Evolutionary conservation across 1,140 invertebrate species (phyloP), one percentile per base, ranked within the genome.

Genomic region (Ganaspis sp.): DNA sequence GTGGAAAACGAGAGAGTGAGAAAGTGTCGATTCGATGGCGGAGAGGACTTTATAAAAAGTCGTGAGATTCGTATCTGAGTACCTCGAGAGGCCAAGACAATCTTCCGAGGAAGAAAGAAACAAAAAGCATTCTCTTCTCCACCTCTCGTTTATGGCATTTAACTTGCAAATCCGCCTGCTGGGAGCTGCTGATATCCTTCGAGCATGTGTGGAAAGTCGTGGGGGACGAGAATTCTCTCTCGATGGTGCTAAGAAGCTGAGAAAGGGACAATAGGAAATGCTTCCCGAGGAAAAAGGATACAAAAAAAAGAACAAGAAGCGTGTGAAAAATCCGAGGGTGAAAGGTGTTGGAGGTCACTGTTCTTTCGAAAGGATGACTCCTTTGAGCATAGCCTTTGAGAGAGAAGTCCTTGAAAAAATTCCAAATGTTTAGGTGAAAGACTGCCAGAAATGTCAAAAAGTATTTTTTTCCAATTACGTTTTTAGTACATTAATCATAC

Each of bases 111-210:
- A 72, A 42, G 71, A 75, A 73, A 69, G 72, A 78, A 80, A 82
- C 75, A 74, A 73, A 76, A 81, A 77, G 80, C 72, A 72, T 58
- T 76, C 72, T 79, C 71, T 49, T 40, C 80, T 77, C 81, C 58
- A 64, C 23, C 70, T 78, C 82, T 84, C 87, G 81, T 83, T 86
- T 87, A 86, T 84, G 84, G 79, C 84, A 89, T 89, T 90, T 89
- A 89, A 89, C 87, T 89, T 89, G 86, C 84, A 90, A 90, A 90
- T 89, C 85, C 84, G 78, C 77, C 83, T 77, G 72, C 80, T 79
- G 85, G 85, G 82, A 84, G 79, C 38, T 54, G 74, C 75, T 82
- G 85, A 86, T 87, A 85, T 81, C 79, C 77, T 69, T 76, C 76
- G 76, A 85, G 84, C 85, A 86, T 87, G 82, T 86, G 86, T 87